Percentiles rank a stretch among this genome's conserved stretches.
These are phyloP conservation scores for Stichopus horrens DNA, from an alignment of 53 echinoderm and acorn worm species.

Conservation along the genomic window DNA sequence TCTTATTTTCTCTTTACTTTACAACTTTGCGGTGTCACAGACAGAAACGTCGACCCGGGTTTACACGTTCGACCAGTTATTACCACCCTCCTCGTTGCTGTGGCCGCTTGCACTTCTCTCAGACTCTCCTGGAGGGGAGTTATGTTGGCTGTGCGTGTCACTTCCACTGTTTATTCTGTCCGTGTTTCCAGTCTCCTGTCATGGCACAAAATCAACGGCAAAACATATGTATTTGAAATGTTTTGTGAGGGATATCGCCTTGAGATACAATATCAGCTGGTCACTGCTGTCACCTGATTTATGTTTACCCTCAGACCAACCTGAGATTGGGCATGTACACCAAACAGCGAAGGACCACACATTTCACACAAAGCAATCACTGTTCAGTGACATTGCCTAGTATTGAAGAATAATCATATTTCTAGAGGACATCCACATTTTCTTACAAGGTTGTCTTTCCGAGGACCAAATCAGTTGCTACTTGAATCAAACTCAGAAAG, in stretches of 20 bases:
- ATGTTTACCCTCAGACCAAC: no score
- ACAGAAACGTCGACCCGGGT: not conserved
- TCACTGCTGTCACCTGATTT: not conserved
- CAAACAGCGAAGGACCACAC: no score
- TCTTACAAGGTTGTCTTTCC: no score
- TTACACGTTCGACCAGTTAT: conserved; percentile 29
- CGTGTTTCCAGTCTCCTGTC: conserved; percentile 20
- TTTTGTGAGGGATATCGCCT: no score
- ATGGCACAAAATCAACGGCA: not conserved
- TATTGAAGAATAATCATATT: no score
- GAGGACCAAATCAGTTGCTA: no score
- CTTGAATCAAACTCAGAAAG: no score
- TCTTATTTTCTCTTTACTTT: not conserved
- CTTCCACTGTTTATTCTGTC: conserved; percentile 52
- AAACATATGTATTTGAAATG: not conserved
- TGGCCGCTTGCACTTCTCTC: conserved; percentile 63
- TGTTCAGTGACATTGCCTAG: no score
- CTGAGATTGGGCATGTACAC: no score
- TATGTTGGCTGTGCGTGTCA: conserved; percentile 66
- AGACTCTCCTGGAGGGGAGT: conserved; percentile 55
- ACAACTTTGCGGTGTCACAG: not conserved
- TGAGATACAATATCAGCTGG: no score
- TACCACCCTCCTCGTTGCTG: conserved; percentile 47
- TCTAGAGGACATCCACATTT: no score
- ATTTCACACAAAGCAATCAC: no score